A percentile compares a stretch with the other conserved stretches of the same genome.
phyloP scores from a whole-genome alignment of 2,888 invertebrate genomes.

The Dromius quadrimaculatus region DNA sequence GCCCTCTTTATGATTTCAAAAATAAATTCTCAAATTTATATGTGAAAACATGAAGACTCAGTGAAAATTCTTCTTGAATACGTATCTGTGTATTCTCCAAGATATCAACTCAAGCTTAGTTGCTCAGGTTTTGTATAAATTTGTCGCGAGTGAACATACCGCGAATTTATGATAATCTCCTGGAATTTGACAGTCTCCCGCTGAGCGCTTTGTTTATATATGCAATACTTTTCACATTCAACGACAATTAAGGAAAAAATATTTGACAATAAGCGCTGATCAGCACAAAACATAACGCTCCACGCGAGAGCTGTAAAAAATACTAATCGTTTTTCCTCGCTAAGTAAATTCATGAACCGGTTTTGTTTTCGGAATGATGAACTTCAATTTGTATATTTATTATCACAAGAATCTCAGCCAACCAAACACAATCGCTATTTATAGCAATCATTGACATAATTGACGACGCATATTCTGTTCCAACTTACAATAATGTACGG shows the following conservation, averaged over 20 bases:
- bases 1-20: too few relatives aligned
- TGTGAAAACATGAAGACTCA: too few relatives aligned
- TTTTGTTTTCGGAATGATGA: too few relatives aligned
- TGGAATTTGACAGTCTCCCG: conserved; percentile 46
- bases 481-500: too few relatives aligned
- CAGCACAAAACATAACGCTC: not conserved
- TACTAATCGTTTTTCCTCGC: conserved; percentile 17
- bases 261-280: conserved; percentile 41
- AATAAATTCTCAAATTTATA: too few relatives aligned
- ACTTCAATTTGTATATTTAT: too few relatives aligned
- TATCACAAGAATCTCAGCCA: too few relatives aligned
- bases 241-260: conserved; percentile 40
- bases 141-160: conserved; percentile 21
- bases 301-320: not conserved
- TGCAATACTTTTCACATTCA: conserved; percentile 39
- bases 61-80: too few relatives aligned
- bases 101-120: not conserved
- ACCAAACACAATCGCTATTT: too few relatives aligned
- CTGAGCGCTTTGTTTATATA: conserved; percentile 29
- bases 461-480: too few relatives aligned
- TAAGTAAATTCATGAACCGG: too few relatives aligned
- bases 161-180: conserved; percentile 46
- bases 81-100: not conserved
- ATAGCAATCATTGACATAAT: too few relatives aligned
- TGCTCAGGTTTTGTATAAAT: conserved; percentile 36